Percentiles rank a stretch among this genome's conserved stretches.
phyloP scores from a whole-genome alignment of 2,113 vertebrate genomes.

The Callaeas wilsoni region DNA sequence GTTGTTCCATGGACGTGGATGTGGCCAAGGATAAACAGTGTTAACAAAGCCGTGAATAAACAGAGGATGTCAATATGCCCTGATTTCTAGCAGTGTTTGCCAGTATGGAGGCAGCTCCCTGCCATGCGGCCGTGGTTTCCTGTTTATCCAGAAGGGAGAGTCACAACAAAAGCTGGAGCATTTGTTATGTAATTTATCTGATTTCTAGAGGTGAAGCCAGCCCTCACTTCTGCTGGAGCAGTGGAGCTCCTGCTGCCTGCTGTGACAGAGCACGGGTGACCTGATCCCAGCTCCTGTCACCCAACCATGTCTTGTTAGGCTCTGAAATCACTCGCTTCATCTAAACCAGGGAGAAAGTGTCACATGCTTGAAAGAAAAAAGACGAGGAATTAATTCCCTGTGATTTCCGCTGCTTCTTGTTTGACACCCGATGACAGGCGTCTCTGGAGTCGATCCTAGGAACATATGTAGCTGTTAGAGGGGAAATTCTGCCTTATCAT shows the following conservation, averaged over 20 bases:
- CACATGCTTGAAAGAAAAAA: background rate
- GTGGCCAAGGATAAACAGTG: background rate
- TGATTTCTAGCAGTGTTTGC: background rate
- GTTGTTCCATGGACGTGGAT: background rate
- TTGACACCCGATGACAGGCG: background rate
- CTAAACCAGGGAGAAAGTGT: background rate
- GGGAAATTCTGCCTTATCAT: background rate
- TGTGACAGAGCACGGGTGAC: background rate
- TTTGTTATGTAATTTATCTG: background rate
- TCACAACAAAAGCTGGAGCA: background rate
- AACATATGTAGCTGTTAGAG: background rate
- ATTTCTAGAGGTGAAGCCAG: background rate
- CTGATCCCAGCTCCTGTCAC: background rate
- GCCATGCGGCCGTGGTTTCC: background rate
- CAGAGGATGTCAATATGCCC: slow-evolving; percentile 7
- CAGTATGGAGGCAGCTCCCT: background rate
- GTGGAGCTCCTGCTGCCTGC: background rate
- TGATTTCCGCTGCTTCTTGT: background rate
- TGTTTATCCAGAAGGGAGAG: background rate
- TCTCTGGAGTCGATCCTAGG: background rate
- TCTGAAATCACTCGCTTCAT: background rate
- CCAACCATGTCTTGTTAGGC: background rate
- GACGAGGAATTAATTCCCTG: background rate
- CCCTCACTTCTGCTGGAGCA: background rate
- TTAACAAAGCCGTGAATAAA: background rate